Evolutionary conservation across 2,113 vertebrate species (phyloP).

Genomic region (Nothoprocta pentlandii): DNA sequence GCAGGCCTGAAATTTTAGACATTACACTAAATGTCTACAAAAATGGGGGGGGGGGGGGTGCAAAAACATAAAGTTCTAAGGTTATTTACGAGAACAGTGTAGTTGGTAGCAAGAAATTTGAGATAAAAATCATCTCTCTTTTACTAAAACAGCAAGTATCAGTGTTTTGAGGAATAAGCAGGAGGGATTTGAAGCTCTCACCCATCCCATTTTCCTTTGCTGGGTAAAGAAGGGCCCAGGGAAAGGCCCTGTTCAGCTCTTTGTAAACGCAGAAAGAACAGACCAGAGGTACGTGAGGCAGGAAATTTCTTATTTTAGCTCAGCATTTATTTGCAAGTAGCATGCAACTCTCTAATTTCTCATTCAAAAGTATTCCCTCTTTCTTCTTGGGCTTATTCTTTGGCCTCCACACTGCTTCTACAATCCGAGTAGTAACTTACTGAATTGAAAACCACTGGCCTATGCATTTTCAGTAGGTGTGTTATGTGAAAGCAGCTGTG

Average conservation of each 20-base stretch:
- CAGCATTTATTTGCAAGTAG: background rate
- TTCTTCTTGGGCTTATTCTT: background rate
- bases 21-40: accelerated
- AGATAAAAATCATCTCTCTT: background rate
- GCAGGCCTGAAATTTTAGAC: accelerated
- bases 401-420: background rate
- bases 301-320: background rate
- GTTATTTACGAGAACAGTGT: background rate
- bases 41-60: background rate
- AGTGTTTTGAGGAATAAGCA: background rate
- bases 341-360: background rate
- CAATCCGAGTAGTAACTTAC: accelerated
- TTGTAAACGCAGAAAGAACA: background rate
- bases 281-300: background rate
- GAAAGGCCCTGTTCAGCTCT: accelerated
- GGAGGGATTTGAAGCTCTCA: background rate
- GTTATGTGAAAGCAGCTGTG: background rate
- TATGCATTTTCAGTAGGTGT: background rate
- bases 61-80: background rate
- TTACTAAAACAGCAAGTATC: background rate
- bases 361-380: background rate
- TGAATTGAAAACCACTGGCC: background rate
- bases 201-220: background rate
- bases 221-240: background rate
- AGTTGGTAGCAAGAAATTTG: background rate